Percentiles rank a stretch among this genome's conserved stretches.
Evolutionary conservation across 2,113 vertebrate species (phyloP).

Genomic region (Silurus asotus): DNA sequence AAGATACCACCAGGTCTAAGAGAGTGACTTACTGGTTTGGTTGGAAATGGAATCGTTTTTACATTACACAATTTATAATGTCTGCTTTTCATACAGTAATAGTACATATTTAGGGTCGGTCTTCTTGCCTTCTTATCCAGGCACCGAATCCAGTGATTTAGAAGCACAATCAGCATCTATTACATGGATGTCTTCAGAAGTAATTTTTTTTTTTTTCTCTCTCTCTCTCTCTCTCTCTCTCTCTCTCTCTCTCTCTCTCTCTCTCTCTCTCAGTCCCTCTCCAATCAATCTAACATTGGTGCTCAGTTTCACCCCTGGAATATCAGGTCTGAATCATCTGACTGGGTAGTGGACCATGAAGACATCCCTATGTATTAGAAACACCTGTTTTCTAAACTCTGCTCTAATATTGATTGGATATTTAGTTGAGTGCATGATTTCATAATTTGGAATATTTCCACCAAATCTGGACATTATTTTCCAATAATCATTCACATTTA

Average conservation of each 20-base stretch:
- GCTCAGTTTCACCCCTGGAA: constrained; percentile 65
- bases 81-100: constrained; percentile 43
- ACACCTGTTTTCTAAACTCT: constrained; percentile 75
- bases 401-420: constrained; percentile 69
- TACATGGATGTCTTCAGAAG: constrained; percentile 69
- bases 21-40: constrained; percentile 22
- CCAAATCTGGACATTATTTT: constrained; percentile 69
- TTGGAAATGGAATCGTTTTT: constrained; percentile 24
- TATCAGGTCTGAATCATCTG: constrained; percentile 72
- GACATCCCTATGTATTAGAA: constrained; percentile 70
- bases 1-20: constrained; percentile 67
- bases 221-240: background rate
- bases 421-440: constrained; percentile 68
- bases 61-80: constrained; percentile 34
- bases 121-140: constrained; percentile 48
- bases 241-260: background rate
- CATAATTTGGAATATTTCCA: constrained; percentile 70
- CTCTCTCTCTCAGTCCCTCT: constrained; percentile 43
- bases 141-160: constrained; percentile 57
- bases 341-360: constrained; percentile 57
- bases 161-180: constrained; percentile 72
- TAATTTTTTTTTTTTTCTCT: constrained; percentile 46
- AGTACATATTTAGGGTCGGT: constrained; percentile 55
- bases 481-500: constrained; percentile 68
- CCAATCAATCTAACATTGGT: constrained; percentile 69